A percentile compares a stretch with the other conserved stretches of the same genome.
Conservation (phyloP, 1,140 invertebrate species). For the Vanessa atalanta region DNA sequence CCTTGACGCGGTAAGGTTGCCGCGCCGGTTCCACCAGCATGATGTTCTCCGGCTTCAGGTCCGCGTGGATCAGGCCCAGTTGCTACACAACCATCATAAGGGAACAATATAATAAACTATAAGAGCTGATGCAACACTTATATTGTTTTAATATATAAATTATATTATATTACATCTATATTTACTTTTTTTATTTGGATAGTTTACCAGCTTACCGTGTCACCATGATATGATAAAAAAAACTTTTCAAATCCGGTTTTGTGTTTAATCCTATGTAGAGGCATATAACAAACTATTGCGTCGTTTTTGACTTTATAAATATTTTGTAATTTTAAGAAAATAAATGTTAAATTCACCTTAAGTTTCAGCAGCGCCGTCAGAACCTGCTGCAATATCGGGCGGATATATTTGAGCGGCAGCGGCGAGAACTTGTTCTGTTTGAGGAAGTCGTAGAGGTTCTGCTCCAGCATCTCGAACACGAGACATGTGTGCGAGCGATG, state of each 20-base stretch:
- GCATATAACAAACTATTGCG: too few relatives aligned
- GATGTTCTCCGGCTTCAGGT: conserved; percentile 99
- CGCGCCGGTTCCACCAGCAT: conserved; percentile 99
- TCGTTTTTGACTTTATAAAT: too few relatives aligned
- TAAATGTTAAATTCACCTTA: conserved; percentile 83
- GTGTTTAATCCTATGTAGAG: too few relatives aligned
- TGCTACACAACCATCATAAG: conserved; percentile 82
- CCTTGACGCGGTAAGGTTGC: conserved; percentile 98
- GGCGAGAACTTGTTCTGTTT: conserved; percentile 99
- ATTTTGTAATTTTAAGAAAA: too few relatives aligned
- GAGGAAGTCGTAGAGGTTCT: conserved; percentile 99
- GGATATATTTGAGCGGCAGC: conserved; percentile 97
- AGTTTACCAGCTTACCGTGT: too few relatives aligned
- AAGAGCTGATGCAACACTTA: too few relatives aligned
- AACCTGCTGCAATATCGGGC: conserved; percentile 99
- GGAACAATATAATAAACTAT: too few relatives aligned
- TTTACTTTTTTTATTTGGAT: too few relatives aligned
- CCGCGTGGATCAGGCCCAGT: conserved; percentile 99
- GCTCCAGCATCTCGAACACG: conserved; percentile 99
- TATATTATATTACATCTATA: too few relatives aligned
- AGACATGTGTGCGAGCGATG: conserved; percentile 99
- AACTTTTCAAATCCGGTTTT: too few relatives aligned
- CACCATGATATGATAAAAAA: too few relatives aligned
- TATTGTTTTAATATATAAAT: too few relatives aligned
- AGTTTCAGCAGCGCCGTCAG: conserved; percentile 98